These are phyloP conservation scores for Phyllotis vaccarum DNA, from an alignment of 2,797 vertebrate genomes.

Conservation along the genomic window DNA sequence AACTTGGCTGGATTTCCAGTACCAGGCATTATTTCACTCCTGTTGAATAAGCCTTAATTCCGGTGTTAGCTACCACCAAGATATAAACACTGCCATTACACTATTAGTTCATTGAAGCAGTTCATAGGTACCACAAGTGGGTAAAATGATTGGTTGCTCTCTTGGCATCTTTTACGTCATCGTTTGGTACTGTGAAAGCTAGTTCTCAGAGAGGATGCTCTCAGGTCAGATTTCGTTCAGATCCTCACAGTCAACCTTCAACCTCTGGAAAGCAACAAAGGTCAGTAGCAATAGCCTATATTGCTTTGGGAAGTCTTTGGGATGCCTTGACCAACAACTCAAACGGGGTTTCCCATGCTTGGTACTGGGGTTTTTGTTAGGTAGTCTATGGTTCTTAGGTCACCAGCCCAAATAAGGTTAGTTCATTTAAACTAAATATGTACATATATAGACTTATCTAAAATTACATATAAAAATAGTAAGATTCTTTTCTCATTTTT, in stretches of 20 bases:
- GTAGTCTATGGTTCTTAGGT: neutral
- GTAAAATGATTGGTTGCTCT: neutral
- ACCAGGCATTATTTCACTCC: too few relatives aligned
- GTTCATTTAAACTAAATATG: neutral
- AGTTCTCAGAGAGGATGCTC: neutral
- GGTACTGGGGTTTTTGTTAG: too few relatives aligned
- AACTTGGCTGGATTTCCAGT: too few relatives aligned
- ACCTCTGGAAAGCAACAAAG: neutral
- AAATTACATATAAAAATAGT: neutral
- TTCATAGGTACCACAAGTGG: neutral
- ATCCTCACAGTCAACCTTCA: neutral
- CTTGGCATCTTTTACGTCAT: neutral
- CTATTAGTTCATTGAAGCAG: neutral
- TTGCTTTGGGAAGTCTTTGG: too few relatives aligned
- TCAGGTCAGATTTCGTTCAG: too few relatives aligned
- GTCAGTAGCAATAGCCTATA: neutral
- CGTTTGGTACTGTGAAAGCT: too few relatives aligned
- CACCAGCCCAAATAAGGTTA: neutral
- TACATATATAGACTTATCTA: neutral
- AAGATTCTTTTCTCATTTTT: neutral
- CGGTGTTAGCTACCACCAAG: neutral
- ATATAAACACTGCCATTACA: neutral
- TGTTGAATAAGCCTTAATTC: too few relatives aligned
- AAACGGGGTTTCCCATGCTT: too few relatives aligned
- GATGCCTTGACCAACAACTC: too few relatives aligned